Evolutionary conservation across 2,113 vertebrate species (phyloP), one percentile per base, ranked within the genome.

Genomic region (Chaetorhynchus papuensis): DNA sequence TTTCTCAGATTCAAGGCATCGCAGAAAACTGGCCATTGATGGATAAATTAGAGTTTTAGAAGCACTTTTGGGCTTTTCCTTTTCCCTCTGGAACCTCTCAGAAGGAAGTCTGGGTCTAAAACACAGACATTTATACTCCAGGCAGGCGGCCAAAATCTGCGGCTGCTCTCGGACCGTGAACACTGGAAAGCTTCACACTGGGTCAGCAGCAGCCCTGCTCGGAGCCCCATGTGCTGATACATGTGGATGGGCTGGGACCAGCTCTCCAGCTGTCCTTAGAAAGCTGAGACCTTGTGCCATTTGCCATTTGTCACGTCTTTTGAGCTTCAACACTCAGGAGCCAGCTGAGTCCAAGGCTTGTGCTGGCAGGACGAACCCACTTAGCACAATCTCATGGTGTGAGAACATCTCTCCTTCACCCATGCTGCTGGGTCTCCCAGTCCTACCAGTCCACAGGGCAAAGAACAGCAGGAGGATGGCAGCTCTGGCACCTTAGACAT

Each of bases 21-120:
- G n/a, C 74, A 93, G 57, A 82, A 85, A 85, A 83, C 10, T 45
- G 66, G 41, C 66, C 87, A 79, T 37, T 79, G 84, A 90, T 0
- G 6, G 82, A 93, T 60, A 90, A 91, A 91, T 79, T 84, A 49
- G 22, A 44, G 88, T 64, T 61, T 93, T 56, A 37, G 78, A 89
- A 85, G 64, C 17, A 91, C 22, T 91, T 95, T 39, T 47, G 60
- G 28, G 15, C 20, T 42, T 47, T 59, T 83, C 24, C 15, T 77
- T 87, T 87, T 54, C 89, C 90, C 92, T 72, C 70, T 82, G 95
- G 68, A 94, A 89, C 56, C 1, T 3, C 70, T 88, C 74, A 87
- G 75, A 81, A 91, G 78, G 87, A 95, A 93, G 90, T 87, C 82
- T 93, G 75, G 41, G 90, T 91, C 85, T 91, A 39, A 91, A 93